Percentiles rank a stretch among this genome's conserved stretches.
Evolutionary conservation across 2,888 invertebrate species (phyloP).

Genomic region (Oligia strigilis): DNA sequence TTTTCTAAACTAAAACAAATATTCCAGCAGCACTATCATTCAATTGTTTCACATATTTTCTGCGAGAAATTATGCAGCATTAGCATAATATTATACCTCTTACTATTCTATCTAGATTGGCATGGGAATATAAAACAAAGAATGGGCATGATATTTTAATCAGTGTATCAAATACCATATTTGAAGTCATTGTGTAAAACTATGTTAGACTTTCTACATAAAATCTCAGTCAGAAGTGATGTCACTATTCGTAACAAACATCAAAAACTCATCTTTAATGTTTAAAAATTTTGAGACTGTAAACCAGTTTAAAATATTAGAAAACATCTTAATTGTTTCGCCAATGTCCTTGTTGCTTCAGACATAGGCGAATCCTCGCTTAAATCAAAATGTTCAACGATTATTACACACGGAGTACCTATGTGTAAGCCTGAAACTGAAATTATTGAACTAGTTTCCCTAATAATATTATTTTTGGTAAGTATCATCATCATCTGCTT

Average conservation of each 20-base stretch:
- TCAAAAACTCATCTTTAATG: background rate
- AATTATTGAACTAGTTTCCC: background rate
- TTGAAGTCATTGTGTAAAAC: conserved; percentile 39
- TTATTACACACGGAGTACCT: background rate
- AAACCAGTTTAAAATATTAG: conserved; percentile 1
- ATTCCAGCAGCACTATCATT: background rate
- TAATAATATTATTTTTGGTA: background rate
- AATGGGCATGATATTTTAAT: conserved; percentile 57
- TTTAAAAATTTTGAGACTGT: background rate
- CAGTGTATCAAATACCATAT: conserved; percentile 51
- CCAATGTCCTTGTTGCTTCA: background rate
- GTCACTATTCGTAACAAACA: conserved; percentile 12
- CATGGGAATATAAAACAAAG: conserved; percentile 53
- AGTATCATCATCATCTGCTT: background rate
- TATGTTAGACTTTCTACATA: conserved; percentile 53
- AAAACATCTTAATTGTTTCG: conserved; percentile 1
- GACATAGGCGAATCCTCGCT: background rate
- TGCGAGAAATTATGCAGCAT: conserved; percentile 47
- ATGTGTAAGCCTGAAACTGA: background rate
- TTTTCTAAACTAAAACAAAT: conserved; percentile 9
- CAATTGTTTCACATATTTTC: conserved; percentile 26
- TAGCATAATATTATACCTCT: conserved; percentile 5
- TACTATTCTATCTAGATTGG: conserved; percentile 41
- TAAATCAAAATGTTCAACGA: conserved; percentile 4
- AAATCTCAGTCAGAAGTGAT: conserved; percentile 15